Conservation (phyloP, 2,113 vertebrate genomes). For the Polyodon spathula region DNA sequence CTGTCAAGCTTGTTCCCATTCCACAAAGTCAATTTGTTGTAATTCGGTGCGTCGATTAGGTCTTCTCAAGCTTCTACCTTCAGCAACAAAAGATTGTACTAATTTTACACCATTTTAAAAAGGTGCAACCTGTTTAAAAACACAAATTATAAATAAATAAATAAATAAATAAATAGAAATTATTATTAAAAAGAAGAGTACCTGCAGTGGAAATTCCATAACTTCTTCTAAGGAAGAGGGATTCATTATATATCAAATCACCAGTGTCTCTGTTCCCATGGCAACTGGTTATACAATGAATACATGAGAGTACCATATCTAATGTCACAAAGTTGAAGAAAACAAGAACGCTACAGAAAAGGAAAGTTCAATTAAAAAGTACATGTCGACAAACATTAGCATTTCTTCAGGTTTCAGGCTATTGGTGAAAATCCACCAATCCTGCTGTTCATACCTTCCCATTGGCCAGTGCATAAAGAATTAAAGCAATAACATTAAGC, state of each 20-base stretch:
- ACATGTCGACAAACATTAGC: slow-evolving; percentile 36
- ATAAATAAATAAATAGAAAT: too few species aligned
- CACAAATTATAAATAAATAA: too few species aligned
- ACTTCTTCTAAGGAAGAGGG: slow-evolving; percentile 44
- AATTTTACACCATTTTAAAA: too few species aligned
- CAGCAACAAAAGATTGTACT: too few species aligned
- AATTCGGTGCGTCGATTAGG: too few species aligned
- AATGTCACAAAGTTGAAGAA: slow-evolving; percentile 62
- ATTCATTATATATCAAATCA: slow-evolving; percentile 53
- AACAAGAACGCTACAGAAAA: slow-evolving; percentile 54
- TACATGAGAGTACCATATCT: slow-evolving; percentile 45
- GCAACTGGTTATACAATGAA: slow-evolving; percentile 28
- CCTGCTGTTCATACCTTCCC: slow-evolving; percentile 26
- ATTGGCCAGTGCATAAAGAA: slow-evolving; percentile 58
- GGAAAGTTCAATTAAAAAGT: slow-evolving; percentile 44
- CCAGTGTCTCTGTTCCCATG: slow-evolving; percentile 42
- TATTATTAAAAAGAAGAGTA: too few species aligned
- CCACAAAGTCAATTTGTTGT: too few species aligned
- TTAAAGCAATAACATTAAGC: slow-evolving; percentile 43
- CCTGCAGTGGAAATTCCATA: slow-evolving; percentile 17
- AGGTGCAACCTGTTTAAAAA: neutral
- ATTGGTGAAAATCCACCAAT: slow-evolving; percentile 36
- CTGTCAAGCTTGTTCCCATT: too few species aligned
- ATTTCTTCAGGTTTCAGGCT: slow-evolving; percentile 60
- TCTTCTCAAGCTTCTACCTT: too few species aligned